These are phyloP conservation scores for Rhadina sibilatrix DNA, from an alignment of 2,113 vertebrate species.

Conservation along the genomic window DNA sequence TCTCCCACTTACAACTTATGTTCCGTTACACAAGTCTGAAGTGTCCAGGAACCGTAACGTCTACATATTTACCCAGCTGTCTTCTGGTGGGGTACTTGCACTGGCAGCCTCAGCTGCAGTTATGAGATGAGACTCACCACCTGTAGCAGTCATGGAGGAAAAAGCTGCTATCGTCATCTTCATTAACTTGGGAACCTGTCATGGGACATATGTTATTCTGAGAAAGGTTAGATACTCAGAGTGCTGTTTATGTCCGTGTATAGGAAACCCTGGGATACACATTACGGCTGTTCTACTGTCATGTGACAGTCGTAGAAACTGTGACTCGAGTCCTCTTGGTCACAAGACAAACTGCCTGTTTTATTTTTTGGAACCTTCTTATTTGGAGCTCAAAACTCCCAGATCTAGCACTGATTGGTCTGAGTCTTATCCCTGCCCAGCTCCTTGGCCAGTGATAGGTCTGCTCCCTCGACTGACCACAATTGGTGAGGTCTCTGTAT, in stretches of 20 bases:
- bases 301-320: neutral
- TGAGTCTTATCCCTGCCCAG: neutral
- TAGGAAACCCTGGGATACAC: neutral
- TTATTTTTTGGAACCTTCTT: neutral
- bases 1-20: neutral
- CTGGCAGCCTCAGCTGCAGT: neutral
- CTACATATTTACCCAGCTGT: neutral
- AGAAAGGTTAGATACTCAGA: neutral
- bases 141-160: neutral
- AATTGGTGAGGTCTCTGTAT: neutral
- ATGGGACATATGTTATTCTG: neutral
- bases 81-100: neutral
- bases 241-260: neutral
- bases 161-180: neutral
- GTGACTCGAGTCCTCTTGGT: neutral
- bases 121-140: neutral
- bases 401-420: neutral
- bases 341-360: neutral
- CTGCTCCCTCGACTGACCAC: neutral
- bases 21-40: neutral
- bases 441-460: neutral
- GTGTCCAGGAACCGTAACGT: rapidly evolving
- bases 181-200: neutral
- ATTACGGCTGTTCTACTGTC: neutral
- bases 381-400: neutral